Conservation (phyloP, 1,140 invertebrate genomes). For the Tetragnatha versicolor region DNA sequence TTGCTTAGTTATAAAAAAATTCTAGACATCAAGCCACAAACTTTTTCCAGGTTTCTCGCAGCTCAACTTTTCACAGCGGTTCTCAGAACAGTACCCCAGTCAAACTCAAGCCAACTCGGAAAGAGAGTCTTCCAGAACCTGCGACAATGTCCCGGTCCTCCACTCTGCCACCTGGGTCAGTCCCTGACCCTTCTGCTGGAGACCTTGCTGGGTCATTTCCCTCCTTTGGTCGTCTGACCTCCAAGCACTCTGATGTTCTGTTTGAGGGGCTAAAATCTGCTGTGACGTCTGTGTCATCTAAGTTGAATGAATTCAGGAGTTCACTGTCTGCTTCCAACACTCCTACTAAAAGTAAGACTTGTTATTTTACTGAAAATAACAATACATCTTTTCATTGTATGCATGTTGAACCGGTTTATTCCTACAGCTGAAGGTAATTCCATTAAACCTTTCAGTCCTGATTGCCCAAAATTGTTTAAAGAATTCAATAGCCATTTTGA, state of each 20-base stretch:
- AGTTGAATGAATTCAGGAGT: conserved; percentile 92
- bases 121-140: conserved; percentile 19
- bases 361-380: too few relatives aligned
- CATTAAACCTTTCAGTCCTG: too few relatives aligned
- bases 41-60: too few relatives aligned
- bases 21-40: conserved; percentile 8
- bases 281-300: conserved; percentile 83
- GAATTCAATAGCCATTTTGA: too few relatives aligned
- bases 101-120: conserved; percentile 35
- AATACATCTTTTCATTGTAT: too few relatives aligned
- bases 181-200: background rate
- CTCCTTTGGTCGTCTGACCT: conserved; percentile 68
- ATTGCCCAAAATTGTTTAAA: too few relatives aligned
- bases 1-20: too few relatives aligned
- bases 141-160: conserved; percentile 47
- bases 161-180: conserved; percentile 49
- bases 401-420: too few relatives aligned
- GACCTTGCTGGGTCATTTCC: background rate
- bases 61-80: conserved; percentile 57
- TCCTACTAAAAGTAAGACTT: conserved; percentile 47
- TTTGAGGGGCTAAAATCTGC: conserved; percentile 73
- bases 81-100: conserved; percentile 20
- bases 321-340: conserved; percentile 70
- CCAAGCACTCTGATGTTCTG: conserved; percentile 86
- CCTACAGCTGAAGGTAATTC: too few relatives aligned